Base-by-base conservation (phyloP, 1,140 invertebrate genomes). In the Tribolium castaneum region DNA sequence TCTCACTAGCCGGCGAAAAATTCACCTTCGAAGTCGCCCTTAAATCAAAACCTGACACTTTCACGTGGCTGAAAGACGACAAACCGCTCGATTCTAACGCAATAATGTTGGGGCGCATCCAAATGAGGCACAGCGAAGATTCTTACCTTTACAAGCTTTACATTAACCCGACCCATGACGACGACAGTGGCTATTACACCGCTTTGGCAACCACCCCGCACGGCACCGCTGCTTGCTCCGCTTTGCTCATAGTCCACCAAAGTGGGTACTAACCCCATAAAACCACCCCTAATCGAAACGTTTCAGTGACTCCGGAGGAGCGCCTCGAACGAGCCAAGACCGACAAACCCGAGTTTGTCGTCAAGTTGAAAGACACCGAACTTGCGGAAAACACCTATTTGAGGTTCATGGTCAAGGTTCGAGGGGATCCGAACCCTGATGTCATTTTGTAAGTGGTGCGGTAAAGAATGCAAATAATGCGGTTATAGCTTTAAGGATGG, bases 31-130 rank as follows among this genome's bases (percentile, higher is more conserved):
- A 95, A 86, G 96, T 96, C 84, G 90, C 93, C 78, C 90, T 97
- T 49, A 85, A 89, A 66, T 88, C 91, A 77, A 88, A 90, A 83
- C 83, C 88, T 2, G 86, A 88, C 2, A 88, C 89, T 19, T 90
- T 98, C 59, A 93, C 92, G 39, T 99, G 97, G 97, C 86, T 97
- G 66, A 97, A 97, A 85, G 94, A 97, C 86, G 97, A 97, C 86
- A 92, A 94, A 86, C 93, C 93, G 0, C 82, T 98, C 30, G 81
- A 80, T 70, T 72, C 54, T 74, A 92, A 93, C 35, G 94, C 95
- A 82, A 90, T 89, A 75, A 87, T 95, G 49, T 92, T 94, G 12
- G 94, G 96, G 82, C 88, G 95, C 6, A 91, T 96, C 49, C 90
- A 90, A 59, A 59, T 59, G 16, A 59, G 54, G 1, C 54, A 59